A percentile compares a stretch with the other conserved stretches of the same genome.
These are phyloP conservation scores for Nematolebias whitei DNA, from an alignment of 2,113 vertebrate species.

Conservation along the genomic window DNA sequence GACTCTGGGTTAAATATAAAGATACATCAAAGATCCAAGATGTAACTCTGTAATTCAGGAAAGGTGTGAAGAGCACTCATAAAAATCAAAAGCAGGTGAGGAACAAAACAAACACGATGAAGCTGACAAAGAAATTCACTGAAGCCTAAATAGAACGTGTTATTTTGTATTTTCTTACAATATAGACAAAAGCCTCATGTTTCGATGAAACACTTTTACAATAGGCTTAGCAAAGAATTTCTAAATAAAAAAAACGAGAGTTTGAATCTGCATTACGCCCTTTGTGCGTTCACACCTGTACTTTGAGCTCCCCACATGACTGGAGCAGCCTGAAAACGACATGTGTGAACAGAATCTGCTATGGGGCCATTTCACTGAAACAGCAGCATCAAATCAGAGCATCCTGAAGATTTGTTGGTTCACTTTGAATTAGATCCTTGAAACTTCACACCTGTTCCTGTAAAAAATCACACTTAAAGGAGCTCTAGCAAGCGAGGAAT, in stretches of 20 bases:
- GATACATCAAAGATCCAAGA: too few relatives aligned
- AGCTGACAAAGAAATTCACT: background rate
- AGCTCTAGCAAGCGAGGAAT: conserved; percentile 63
- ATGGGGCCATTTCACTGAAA: background rate
- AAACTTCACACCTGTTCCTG: conserved; percentile 78
- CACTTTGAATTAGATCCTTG: conserved; percentile 70
- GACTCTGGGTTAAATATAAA: too few relatives aligned
- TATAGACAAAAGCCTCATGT: background rate
- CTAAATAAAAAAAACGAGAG: background rate
- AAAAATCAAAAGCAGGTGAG: background rate
- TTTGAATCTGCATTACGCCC: background rate
- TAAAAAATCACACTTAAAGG: conserved; percentile 80
- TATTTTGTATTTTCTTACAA: background rate
- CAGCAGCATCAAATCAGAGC: conserved; percentile 30
- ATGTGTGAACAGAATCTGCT: background rate
- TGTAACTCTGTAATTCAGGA: background rate
- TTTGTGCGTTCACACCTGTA: background rate
- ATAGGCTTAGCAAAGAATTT: background rate
- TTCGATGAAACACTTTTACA: too few relatives aligned
- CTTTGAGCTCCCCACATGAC: background rate
- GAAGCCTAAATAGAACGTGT: background rate
- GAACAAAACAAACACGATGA: background rate
- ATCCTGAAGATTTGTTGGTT: conserved; percentile 33
- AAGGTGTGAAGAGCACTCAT: background rate
- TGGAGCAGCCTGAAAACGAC: background rate